phyloP scores from a whole-genome alignment of 2,113 vertebrate genomes.

The Otolemur garnettii region DNA sequence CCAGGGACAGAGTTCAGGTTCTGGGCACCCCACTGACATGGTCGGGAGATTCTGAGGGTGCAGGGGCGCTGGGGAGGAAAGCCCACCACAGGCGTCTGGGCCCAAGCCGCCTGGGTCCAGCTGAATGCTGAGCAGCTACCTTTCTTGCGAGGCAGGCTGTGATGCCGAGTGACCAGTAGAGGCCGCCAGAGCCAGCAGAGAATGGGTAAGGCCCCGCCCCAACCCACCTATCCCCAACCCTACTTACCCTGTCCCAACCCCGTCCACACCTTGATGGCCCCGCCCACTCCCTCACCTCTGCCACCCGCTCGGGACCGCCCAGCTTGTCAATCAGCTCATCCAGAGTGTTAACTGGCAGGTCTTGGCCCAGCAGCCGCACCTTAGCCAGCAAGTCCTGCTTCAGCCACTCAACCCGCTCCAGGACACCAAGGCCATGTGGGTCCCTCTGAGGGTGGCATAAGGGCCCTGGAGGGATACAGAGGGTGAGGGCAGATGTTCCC shows the following conservation, averaged over 20 bases:
- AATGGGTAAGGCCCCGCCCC: background rate
- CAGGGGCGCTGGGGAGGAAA: too few species aligned
- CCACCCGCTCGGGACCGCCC: conserved; percentile 95
- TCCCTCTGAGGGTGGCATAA: conserved; percentile 82
- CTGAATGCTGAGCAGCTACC: too few species aligned
- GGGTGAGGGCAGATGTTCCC: background rate
- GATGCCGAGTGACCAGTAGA: background rate
- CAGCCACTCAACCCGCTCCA: conserved; percentile 92
- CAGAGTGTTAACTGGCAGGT: conserved; percentile 98
- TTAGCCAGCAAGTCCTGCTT: conserved; percentile 94
- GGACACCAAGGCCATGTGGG: conserved; percentile 68
- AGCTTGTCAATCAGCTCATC: conserved; percentile 97
- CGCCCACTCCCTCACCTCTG: conserved; percentile 90
- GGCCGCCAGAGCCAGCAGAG: background rate
- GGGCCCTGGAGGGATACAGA: conserved; percentile 29
- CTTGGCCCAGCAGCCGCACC: conserved; percentile 94
- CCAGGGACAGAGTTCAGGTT: background rate
- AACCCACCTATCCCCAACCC: too few species aligned
- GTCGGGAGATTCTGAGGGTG: background rate
- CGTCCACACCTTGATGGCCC: background rate
- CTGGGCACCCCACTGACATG: background rate
- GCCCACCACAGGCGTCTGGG: too few species aligned
- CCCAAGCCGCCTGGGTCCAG: too few species aligned
- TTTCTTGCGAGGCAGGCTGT: too few species aligned
- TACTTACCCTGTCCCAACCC: too few species aligned